A percentile compares a stretch with the other conserved stretches of the same genome.
Evolutionary conservation across 1,140 invertebrate genomes (phyloP).

Genomic region (Diachasmimorpha longicaudata): DNA sequence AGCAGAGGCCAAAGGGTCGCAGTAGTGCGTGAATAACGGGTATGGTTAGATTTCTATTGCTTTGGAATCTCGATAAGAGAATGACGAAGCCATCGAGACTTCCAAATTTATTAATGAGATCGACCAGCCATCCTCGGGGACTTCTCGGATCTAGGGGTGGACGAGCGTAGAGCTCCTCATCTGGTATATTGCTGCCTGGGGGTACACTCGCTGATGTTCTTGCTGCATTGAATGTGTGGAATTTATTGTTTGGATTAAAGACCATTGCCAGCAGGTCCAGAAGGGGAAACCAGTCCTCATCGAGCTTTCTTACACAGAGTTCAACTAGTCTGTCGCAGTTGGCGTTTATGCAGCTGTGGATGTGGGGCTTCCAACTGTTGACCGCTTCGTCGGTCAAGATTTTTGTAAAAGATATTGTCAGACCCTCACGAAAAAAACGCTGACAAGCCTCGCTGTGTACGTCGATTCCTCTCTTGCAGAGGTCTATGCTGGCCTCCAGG

Average conservation of each 20-base stretch:
- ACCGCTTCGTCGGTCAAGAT: constrained; percentile 98
- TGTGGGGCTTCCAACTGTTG: constrained; percentile 96
- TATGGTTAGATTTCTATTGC: constrained; percentile 74
- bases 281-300: constrained; percentile 92
- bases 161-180: constrained; percentile 83
- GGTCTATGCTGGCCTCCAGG: constrained; percentile 86
- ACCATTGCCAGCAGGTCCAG: constrained; percentile 92
- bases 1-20: constrained; percentile 90
- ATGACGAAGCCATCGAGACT: constrained; percentile 87
- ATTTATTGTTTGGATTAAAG: constrained; percentile 93
- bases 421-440: constrained; percentile 92
- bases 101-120: constrained; percentile 95
- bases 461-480: constrained; percentile 84
- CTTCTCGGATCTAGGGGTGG: constrained; percentile 77
- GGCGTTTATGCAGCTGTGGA: constrained; percentile 92
- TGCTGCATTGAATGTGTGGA: constrained; percentile 90
- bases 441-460: constrained; percentile 89
- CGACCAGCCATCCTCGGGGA: constrained; percentile 91
- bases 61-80: constrained; percentile 85
- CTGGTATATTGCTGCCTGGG: constrained; percentile 66
- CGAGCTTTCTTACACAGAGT: constrained; percentile 88
- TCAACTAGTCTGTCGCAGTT: constrained; percentile 93
- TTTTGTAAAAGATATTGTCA: constrained; percentile 95
- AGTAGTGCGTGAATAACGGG: constrained; percentile 84
- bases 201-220: constrained; percentile 82